phyloP scores from a whole-genome alignment of 2,797 vertebrate species.

The Catostomus latipinnis region DNA sequence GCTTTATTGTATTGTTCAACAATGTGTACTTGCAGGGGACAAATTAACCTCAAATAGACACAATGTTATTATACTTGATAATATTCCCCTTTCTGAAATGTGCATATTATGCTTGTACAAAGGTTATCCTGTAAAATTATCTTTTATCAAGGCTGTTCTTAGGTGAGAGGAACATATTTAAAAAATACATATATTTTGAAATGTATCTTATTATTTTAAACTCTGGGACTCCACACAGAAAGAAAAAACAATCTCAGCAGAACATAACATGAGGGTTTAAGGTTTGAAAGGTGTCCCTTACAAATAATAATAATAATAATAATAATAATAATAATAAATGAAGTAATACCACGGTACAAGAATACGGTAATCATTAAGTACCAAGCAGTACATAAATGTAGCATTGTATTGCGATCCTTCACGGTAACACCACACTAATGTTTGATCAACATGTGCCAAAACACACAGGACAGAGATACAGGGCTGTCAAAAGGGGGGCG shows the following conservation, averaged over 20 bases:
- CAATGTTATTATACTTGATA: not conserved
- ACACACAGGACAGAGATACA: conserved; percentile 21
- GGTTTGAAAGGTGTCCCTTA: not conserved
- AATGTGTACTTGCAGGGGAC: too few species aligned
- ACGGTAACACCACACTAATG: not conserved
- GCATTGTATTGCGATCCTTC: not conserved
- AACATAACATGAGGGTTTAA: not conserved
- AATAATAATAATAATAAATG: not conserved
- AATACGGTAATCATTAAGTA: not conserved
- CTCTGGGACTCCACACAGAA: too few species aligned
- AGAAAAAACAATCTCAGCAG: not conserved
- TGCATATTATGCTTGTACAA: not conserved
- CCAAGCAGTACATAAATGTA: not conserved
- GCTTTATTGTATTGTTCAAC: too few species aligned
- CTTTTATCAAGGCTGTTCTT: not conserved
- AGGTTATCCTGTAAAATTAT: too few species aligned
- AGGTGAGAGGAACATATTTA: not conserved
- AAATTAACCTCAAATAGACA: not conserved
- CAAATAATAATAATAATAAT: not conserved
- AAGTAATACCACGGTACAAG: not conserved
- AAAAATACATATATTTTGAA: too few species aligned
- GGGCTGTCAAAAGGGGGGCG: conserved; percentile 48
- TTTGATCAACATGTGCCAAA: conserved; percentile 45
- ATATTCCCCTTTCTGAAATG: not conserved
- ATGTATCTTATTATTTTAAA: too few species aligned